phyloP scores from a whole-genome alignment of 1,140 invertebrate species.

The Wiebesia pumilae region DNA sequence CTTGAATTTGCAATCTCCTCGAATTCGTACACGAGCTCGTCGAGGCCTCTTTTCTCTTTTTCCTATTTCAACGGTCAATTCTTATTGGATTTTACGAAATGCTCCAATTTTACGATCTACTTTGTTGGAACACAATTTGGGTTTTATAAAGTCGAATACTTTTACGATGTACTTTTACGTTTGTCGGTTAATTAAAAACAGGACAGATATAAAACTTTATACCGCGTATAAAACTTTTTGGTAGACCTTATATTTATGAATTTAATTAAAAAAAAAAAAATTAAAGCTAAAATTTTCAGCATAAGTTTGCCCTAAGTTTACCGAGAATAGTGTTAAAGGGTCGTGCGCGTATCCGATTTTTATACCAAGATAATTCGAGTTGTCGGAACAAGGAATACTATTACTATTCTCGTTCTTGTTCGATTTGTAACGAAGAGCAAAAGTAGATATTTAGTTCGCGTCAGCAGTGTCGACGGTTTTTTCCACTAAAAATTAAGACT shows the following conservation, averaged over 20 bases:
- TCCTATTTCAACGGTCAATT: slow-evolving; percentile 41
- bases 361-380: background rate
- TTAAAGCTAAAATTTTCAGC: background rate
- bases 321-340: background rate
- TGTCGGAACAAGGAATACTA: too few species aligned
- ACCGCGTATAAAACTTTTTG: slow-evolving; percentile 5
- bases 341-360: background rate
- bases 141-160: slow-evolving; percentile 49
- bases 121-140: slow-evolving; percentile 47
- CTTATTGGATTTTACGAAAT: slow-evolving; percentile 51
- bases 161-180: slow-evolving; percentile 48
- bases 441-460: too few species aligned
- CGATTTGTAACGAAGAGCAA: too few species aligned
- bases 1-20: background rate
- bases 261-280: slow-evolving; percentile 10
- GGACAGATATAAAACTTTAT: slow-evolving; percentile 22
- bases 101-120: slow-evolving; percentile 46
- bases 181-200: slow-evolving; percentile 44
- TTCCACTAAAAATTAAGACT: too few species aligned
- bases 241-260: slow-evolving; percentile 7
- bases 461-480: too few species aligned
- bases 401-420: too few species aligned
- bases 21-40: slow-evolving; percentile 41
- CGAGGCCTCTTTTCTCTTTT: slow-evolving; percentile 4
- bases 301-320: background rate